Evolutionary conservation across 2,113 vertebrate genomes (phyloP).

Genomic region (Ochotona princeps): DNA sequence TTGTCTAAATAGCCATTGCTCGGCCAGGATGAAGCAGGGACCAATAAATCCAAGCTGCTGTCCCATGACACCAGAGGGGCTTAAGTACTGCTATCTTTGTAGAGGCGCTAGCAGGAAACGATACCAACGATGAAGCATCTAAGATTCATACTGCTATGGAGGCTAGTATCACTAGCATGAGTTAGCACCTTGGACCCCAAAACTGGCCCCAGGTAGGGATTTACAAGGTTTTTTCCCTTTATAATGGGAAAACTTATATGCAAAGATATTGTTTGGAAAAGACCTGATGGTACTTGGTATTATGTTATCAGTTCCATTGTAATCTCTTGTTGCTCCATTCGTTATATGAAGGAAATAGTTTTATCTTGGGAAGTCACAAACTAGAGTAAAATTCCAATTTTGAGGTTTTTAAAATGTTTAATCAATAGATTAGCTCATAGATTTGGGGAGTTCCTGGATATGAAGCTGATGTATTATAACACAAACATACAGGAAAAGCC

Average conservation of each 20-base stretch:
- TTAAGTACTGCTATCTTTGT: too few species aligned
- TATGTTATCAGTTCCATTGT: background rate
- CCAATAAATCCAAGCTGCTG: too few species aligned
- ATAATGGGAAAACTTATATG: background rate
- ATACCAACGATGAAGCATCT: too few species aligned
- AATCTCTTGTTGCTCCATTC: background rate
- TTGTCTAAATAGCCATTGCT: too few species aligned
- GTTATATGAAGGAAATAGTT: background rate
- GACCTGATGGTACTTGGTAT: background rate
- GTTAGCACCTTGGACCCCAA: too few species aligned
- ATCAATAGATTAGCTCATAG: background rate
- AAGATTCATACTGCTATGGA: too few species aligned
- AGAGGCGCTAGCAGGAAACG: too few species aligned
- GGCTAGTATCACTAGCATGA: too few species aligned
- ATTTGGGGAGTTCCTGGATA: background rate
- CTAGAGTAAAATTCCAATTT: slow-evolving; percentile 2
- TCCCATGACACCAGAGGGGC: too few species aligned
- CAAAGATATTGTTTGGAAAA: background rate
- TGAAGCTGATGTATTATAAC: background rate
- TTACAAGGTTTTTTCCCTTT: background rate
- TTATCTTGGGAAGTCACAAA: background rate
- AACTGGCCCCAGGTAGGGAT: background rate
- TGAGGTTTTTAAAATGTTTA: background rate
- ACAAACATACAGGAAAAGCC: background rate
- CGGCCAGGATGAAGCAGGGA: too few species aligned